Evolutionary conservation across 2,113 vertebrate genomes (phyloP).

Genomic region (Butastur rufipennis): DNA sequence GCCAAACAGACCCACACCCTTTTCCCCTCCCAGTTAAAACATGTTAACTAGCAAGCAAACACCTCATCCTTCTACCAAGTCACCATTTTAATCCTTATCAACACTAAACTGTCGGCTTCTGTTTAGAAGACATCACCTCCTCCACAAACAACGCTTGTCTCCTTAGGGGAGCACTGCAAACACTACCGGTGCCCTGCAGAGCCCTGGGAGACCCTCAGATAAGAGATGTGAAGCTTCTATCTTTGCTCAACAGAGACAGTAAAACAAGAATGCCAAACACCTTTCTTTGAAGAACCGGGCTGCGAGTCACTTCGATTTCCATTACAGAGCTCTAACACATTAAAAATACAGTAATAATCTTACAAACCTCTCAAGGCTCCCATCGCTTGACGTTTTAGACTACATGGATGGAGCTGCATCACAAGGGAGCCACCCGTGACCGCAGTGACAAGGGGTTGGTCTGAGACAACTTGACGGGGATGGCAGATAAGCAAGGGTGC

Average conservation of each 20-base stretch:
- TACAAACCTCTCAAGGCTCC: background rate
- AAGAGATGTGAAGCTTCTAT: background rate
- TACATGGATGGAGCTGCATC: background rate
- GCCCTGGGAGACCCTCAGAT: background rate
- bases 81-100: background rate
- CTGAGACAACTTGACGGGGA: background rate
- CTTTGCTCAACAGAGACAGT: background rate
- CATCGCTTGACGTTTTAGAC: background rate
- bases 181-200: background rate
- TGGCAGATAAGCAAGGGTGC: background rate
- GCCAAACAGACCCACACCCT: background rate
- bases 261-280: background rate
- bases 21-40: background rate
- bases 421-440: background rate
- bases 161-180: background rate
- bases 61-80: background rate
- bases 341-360: background rate
- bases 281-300: background rate
- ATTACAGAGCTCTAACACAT: background rate
- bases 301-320: background rate
- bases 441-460: fast-evolving
- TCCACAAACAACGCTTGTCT: background rate
- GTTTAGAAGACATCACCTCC: background rate
- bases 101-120: background rate
- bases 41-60: background rate